These are phyloP conservation scores for Callaeas wilsoni DNA, from an alignment of 2,113 vertebrate species.

Conservation along the genomic window DNA sequence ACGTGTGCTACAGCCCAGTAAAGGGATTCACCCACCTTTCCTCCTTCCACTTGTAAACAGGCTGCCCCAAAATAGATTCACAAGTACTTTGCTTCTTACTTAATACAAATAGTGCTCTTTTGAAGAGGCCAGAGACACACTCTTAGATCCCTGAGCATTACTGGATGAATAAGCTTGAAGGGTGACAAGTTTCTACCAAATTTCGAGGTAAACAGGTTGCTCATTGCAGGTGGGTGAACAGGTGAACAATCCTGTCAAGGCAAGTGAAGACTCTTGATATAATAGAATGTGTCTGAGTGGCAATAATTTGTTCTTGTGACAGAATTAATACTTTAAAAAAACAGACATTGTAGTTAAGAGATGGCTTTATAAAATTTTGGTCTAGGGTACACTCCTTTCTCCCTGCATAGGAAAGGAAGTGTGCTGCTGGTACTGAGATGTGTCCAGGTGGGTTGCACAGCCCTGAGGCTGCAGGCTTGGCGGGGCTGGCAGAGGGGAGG, in stretches of 20 bases:
- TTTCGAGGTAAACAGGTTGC: neutral
- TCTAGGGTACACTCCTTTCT: neutral
- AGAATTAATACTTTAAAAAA: neutral
- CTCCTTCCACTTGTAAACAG: neutral
- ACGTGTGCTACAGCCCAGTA: neutral
- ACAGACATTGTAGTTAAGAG: neutral
- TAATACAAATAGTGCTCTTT: neutral
- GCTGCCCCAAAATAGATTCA: neutral
- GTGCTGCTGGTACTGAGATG: neutral
- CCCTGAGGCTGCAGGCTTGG: neutral
- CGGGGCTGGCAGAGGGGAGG: neutral
- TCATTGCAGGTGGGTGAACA: neutral
- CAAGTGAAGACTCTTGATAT: neutral
- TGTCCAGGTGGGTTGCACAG: neutral
- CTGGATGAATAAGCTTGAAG: neutral
- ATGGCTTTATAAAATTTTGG: neutral
- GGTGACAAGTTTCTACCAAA: neutral
- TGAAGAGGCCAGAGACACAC: neutral
- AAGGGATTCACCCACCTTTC: neutral
- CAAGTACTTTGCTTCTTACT: neutral
- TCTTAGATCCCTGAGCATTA: neutral
- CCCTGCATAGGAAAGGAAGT: neutral
- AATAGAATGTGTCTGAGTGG: neutral
- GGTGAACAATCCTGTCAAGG: neutral
- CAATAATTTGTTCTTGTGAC: neutral